Conservation (phyloP, 1,140 invertebrate genomes). For the Drosophila bocki region DNA sequence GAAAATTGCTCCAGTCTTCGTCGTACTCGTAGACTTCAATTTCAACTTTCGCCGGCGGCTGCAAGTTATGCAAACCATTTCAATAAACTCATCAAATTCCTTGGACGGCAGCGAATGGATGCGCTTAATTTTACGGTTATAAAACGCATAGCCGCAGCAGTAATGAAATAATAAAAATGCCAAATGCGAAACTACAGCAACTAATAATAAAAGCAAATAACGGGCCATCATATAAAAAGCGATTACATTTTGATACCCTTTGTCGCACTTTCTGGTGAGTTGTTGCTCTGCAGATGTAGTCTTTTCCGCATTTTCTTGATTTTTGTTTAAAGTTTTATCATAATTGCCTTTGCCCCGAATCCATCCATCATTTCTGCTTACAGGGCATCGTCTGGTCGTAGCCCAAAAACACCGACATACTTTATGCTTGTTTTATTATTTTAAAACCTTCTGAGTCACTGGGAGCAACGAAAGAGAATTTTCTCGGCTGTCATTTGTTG, state of each 20-base stretch:
- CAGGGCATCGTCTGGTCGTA: constrained; percentile 30
- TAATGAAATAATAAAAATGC: constrained; percentile 57
- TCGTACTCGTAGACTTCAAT: constrained; percentile 31
- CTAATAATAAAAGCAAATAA: constrained; percentile 61
- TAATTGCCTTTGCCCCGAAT: constrained; percentile 1
- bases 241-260: constrained; percentile 45
- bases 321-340: not conserved
- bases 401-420: constrained; percentile 2
- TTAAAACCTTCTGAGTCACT: constrained; percentile 66
- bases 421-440: constrained; percentile 72
- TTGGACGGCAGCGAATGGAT: constrained; percentile 42
- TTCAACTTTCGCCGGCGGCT: constrained; percentile 39
- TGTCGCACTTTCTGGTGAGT: not conserved
- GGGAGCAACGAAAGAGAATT: constrained; percentile 33
- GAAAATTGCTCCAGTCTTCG: constrained; percentile 4
- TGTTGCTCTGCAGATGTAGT: not conserved
- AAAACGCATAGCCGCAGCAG: constrained; percentile 33
- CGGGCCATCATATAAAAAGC: constrained; percentile 33
- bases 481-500: constrained; percentile 45
- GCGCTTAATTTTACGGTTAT: constrained; percentile 59
- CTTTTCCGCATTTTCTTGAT: not conserved
- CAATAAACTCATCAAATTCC: constrained; percentile 68
- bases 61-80: constrained; percentile 59
- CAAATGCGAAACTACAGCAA: constrained; percentile 54
- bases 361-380: constrained; percentile 14